A percentile compares a stretch with the other conserved stretches of the same genome.
phyloP scores from a whole-genome alignment of 2,113 vertebrate species.

The Mastomys natalensis region DNA sequence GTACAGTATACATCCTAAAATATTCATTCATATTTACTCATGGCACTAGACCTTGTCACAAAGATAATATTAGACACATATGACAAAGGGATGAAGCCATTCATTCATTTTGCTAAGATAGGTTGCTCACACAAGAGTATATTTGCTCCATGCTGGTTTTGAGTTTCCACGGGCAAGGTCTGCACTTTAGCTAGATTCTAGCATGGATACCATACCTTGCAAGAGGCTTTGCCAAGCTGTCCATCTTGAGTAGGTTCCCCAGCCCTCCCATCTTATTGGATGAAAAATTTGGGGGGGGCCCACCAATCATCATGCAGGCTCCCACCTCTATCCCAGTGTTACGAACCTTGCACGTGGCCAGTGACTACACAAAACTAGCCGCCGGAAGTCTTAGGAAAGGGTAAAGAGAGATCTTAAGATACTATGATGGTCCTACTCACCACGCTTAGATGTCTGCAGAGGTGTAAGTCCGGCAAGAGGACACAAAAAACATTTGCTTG shows the following conservation, averaged over 20 bases:
- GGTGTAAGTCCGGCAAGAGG: no score
- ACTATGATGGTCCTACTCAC: neutral
- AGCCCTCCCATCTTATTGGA: no score
- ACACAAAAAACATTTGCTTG: neutral
- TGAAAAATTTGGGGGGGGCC: neutral
- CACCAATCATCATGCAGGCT: no score
- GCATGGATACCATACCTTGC: rapidly evolving
- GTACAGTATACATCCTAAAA: neutral
- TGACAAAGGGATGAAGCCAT: no score
- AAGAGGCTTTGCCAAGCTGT: neutral
- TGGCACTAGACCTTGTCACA: rapidly evolving
- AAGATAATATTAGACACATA: neutral
- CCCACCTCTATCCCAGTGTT: neutral
- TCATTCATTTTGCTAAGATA: neutral
- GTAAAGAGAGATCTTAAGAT: no score
- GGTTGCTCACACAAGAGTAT: rapidly evolving
- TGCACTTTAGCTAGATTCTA: neutral
- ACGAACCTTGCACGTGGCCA: neutral
- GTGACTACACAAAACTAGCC: neutral
- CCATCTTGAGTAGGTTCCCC: neutral
- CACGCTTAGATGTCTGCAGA: neutral
- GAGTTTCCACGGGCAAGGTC: neutral
- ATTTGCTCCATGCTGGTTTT: neutral
- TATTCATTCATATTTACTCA: neutral
- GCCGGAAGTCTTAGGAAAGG: neutral